Evolutionary conservation across 2,113 vertebrate species (phyloP).

Genomic region (Microtus montanus): DNA sequence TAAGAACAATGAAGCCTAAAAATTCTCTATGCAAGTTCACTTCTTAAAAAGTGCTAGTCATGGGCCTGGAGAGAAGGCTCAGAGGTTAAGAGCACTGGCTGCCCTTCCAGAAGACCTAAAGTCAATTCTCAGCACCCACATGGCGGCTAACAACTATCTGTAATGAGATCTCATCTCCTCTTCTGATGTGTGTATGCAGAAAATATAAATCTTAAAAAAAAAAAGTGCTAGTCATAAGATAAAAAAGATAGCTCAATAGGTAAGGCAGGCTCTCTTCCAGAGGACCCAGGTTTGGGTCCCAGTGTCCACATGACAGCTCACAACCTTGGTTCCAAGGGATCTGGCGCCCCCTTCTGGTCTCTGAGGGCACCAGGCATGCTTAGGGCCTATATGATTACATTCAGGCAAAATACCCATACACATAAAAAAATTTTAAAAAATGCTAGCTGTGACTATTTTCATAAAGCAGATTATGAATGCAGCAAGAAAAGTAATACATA

Average conservation of each 20-base stretch:
- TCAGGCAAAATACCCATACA: not conserved
- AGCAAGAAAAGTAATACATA: not conserved
- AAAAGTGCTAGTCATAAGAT: no score
- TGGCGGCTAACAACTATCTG: not conserved
- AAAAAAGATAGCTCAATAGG: no score
- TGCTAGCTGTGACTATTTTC: not conserved
- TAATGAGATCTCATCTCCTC: no score
- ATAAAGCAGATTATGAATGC: not conserved
- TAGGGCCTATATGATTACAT: not conserved
- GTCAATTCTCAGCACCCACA: not conserved
- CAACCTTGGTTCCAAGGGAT: not conserved
- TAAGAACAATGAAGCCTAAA: not conserved
- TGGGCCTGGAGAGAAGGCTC: not conserved
- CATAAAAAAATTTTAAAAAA: not conserved
- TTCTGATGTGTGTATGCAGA: no score
- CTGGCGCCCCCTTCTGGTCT: not conserved
- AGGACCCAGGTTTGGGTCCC: not conserved
- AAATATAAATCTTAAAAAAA: no score
- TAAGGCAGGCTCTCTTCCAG: not conserved
- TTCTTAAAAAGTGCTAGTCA: not conserved
- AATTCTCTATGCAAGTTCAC: slow-evolving; percentile 1
- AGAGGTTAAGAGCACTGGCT: not conserved
- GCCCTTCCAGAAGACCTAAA: not conserved
- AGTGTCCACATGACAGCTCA: not conserved
- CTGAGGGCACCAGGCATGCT: not conserved